Percentiles rank a stretch among this genome's conserved stretches.
Conservation (phyloP, 2,797 vertebrate genomes). For the Syngnathus acus region DNA sequence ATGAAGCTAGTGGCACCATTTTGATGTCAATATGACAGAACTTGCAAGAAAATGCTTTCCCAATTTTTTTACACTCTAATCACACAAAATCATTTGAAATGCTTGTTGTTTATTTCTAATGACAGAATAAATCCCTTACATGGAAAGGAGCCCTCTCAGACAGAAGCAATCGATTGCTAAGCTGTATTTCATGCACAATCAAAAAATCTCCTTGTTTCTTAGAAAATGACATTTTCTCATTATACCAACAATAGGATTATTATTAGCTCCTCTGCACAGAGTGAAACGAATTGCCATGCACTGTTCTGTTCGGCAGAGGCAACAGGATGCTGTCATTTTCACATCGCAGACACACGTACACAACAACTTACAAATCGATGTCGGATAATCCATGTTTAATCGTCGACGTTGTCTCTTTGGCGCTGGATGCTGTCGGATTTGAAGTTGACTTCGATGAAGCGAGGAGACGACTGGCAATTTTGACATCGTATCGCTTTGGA, state of each 20-base stretch:
- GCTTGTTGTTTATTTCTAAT: background rate
- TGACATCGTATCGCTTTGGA: slow-evolving; percentile 73
- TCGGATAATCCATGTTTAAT: slow-evolving; percentile 66
- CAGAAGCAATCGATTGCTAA: slow-evolving; percentile 6
- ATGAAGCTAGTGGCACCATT: background rate
- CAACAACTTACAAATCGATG: slow-evolving; percentile 59
- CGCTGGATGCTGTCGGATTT: slow-evolving; percentile 13
- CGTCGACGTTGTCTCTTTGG: slow-evolving; percentile 12
- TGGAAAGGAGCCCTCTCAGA: background rate
- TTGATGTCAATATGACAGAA: background rate
- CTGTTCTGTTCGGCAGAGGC: slow-evolving; percentile 50
- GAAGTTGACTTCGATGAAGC: slow-evolving; percentile 22
- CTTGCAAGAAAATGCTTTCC: background rate
- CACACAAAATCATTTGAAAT: background rate
- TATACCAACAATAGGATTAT: background rate
- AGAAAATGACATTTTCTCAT: background rate
- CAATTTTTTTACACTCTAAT: too few relatives aligned
- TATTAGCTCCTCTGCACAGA: background rate
- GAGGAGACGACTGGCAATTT: slow-evolving; percentile 25
- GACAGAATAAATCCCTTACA: background rate
- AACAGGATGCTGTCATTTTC: slow-evolving; percentile 56
- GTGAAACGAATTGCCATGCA: background rate
- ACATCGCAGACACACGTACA: slow-evolving; percentile 17
- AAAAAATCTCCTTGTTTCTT: background rate
- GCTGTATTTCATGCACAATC: background rate